Evolutionary conservation across 2,888 invertebrate genomes (phyloP).

Genomic region (Synanthedon tipuliformis): DNA sequence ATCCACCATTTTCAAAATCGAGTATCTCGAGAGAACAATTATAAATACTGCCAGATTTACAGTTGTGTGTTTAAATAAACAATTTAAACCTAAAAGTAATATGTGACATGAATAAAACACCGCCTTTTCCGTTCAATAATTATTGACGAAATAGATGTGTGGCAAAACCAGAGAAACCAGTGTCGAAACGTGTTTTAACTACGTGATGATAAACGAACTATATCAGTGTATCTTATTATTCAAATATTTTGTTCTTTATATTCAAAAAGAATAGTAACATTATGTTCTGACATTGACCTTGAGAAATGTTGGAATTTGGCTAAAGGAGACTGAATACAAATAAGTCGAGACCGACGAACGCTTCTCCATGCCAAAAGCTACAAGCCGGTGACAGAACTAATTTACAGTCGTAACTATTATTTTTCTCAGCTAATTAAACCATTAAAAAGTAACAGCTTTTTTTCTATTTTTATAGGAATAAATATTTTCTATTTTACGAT

Average conservation of each 20-base stretch:
- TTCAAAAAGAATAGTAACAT: neutral
- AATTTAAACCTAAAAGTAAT: no score
- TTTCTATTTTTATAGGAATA: no score
- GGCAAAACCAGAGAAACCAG: slow-evolving; percentile 1
- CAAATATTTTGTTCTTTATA: neutral
- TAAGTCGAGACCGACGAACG: neutral
- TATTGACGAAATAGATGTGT: slow-evolving; percentile 1
- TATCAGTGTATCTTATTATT: no score
- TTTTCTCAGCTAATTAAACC: no score
- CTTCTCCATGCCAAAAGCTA: neutral
- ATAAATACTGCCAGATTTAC: slow-evolving; percentile 14
- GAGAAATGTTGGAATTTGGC: neutral
- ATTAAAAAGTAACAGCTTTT: no score
- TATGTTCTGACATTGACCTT: neutral
- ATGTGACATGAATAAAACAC: no score
- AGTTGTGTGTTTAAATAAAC: neutral
- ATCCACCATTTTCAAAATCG: slow-evolving; percentile 37
- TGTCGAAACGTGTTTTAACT: neutral
- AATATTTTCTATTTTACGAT: no score
- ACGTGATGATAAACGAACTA: neutral
- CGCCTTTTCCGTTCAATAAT: neutral
- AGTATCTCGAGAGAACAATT: slow-evolving; percentile 21
- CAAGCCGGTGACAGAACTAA: no score
- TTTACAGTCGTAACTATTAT: no score
- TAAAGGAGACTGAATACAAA: neutral